Conservation (phyloP, 2,113 vertebrate genomes). For the Melanocharis versteri region DNA sequence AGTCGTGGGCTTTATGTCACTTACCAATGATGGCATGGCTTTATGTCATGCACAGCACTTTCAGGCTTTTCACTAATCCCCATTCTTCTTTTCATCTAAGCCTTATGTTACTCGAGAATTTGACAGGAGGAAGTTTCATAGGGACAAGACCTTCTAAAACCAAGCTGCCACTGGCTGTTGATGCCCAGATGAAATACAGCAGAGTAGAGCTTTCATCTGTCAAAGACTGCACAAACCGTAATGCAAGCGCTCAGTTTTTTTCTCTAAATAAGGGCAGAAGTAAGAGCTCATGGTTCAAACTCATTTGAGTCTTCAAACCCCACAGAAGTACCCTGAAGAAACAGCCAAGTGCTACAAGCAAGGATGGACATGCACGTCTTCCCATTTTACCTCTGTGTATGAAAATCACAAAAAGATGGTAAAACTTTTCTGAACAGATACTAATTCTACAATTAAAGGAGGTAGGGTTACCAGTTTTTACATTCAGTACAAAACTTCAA, state of each 20-base stretch:
- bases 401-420: not conserved
- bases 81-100: slow-evolving; percentile 55
- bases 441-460: not conserved
- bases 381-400: not conserved
- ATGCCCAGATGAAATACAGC: not conserved
- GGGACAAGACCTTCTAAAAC: slow-evolving; percentile 26
- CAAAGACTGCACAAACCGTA: not conserved
- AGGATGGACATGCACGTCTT: not conserved
- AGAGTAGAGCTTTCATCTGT: slow-evolving; percentile 5
- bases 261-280: not conserved
- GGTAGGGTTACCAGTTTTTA: not conserved
- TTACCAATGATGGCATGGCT: slow-evolving; percentile 27
- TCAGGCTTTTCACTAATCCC: slow-evolving; percentile 59
- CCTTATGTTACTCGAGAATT: slow-evolving; percentile 53
- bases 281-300: not conserved
- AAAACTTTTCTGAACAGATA: not conserved
- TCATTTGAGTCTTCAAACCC: not conserved
- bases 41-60: slow-evolving; percentile 54
- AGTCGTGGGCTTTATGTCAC: slow-evolving; percentile 35
- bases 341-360: not conserved
- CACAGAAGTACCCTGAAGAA: not conserved
- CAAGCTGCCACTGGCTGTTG: slow-evolving; percentile 10
- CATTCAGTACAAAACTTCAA: not conserved
- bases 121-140: slow-evolving; percentile 44
- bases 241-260: not conserved